Evolutionary conservation across 1,140 invertebrate species (phyloP).

Genomic region (Dinothrombium tinctorium): DNA sequence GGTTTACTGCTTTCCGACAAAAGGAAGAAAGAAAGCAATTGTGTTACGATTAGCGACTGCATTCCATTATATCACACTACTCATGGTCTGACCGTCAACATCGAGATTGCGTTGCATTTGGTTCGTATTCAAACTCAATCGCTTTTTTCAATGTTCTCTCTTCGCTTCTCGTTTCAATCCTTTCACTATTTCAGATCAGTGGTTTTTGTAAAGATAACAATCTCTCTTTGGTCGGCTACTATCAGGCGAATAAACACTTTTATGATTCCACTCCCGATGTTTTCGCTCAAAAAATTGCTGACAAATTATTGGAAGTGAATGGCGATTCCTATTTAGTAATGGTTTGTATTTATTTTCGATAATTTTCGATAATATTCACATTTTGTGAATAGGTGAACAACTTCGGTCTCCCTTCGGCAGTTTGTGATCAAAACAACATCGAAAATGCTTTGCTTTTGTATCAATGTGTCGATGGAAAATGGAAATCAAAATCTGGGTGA

Average conservation of each 20-base stretch:
- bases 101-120: background rate
- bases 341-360: constrained; percentile 27
- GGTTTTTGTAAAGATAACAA: constrained; percentile 38
- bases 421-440: constrained; percentile 1
- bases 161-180: constrained; percentile 11
- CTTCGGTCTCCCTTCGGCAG: background rate
- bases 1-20: constrained; percentile 53
- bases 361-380: background rate
- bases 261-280: constrained; percentile 52
- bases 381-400: background rate
- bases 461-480: constrained; percentile 41
- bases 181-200: constrained; percentile 38
- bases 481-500: constrained; percentile 27
- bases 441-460: constrained; percentile 39
- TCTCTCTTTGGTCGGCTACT: constrained; percentile 57
- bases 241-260: constrained; percentile 61
- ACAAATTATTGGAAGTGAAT: constrained; percentile 58
- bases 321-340: constrained; percentile 45
- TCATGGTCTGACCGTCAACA: constrained; percentile 24
- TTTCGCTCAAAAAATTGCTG: constrained; percentile 50
- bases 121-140: background rate
- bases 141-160: background rate
- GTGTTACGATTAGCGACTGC: constrained; percentile 51
- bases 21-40: constrained; percentile 29
- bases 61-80: constrained; percentile 75